Base-by-base conservation (phyloP, 2,113 vertebrate genomes). In the Sylvietta virens region DNA sequence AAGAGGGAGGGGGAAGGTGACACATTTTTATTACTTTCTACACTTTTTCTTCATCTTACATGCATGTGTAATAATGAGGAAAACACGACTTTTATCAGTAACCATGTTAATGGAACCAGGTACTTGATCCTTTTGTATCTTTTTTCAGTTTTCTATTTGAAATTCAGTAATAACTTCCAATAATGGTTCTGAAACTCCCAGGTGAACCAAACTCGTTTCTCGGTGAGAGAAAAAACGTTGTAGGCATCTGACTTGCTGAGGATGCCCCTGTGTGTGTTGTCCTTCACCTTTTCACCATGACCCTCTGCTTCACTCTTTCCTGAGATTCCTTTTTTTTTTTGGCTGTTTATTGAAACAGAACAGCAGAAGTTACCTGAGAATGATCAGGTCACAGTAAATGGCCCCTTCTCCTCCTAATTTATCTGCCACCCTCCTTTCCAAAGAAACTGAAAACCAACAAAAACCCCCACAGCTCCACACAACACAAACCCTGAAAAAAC, bases 61-160 rank as follows among this genome's bases (percentile, higher is more conserved):
- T 98, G 98, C 98, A 98, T 98, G 98, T 97, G 94, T 97, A 97
- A 97, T 95, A 91, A 98, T 94, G 97, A 98, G 95, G 94, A 98
- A 96, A 97, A 96, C 30, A 97, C 97, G 97, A 98, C 95, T 98
- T 98, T 97, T 97, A 97, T 97, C 97, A 97, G 97, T 98, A 97
- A 98, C 95, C 97, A 98, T 94, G 97, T 98, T 98, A 97, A 97
- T 97, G 97, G 96, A 98, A 95, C 95, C 96, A 96, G 96, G 94
- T 98, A 97, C 96, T 97, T 96, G 91, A 95, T 95, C 93, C 81
- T 97, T 97, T 98, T 97, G 88, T 97, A 96, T 97, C 94, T 97
- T 97, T 97, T 97, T 95, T 97, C 93, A 96, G 96, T 97, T 97
- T 97, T 97, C 92, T 98, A 97, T 97, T 95, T 96, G 96, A 96